These are phyloP conservation scores for Stegana nigrithorax DNA, from an alignment of 2,888 invertebrate species.

Conservation along the genomic window DNA sequence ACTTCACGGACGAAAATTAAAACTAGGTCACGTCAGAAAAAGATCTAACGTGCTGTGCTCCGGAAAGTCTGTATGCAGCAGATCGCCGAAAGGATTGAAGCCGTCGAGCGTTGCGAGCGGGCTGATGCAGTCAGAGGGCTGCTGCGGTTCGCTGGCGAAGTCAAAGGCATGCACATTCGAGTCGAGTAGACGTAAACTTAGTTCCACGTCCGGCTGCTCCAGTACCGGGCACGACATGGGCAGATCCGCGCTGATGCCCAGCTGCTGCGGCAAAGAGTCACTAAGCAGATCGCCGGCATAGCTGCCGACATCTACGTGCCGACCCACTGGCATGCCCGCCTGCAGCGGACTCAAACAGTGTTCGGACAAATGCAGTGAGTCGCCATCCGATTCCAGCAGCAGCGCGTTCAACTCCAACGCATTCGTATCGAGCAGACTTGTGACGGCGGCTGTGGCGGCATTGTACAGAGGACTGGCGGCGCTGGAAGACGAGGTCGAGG, in stretches of 20 bases:
- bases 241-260: slow-evolving; percentile 40
- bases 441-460: slow-evolving; percentile 44
- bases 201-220: slow-evolving; percentile 61
- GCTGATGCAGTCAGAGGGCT: slow-evolving; percentile 61
- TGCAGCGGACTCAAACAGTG: slow-evolving; percentile 60
- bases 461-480: slow-evolving; percentile 6
- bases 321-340: too few relatives aligned
- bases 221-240: slow-evolving; percentile 42
- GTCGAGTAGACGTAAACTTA: slow-evolving; percentile 64
- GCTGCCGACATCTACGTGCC: too few relatives aligned
- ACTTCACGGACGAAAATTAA: too few relatives aligned
- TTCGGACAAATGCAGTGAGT: slow-evolving; percentile 69
- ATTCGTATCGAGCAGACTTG: slow-evolving; percentile 38
- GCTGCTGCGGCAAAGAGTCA: not conserved
- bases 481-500: slow-evolving; percentile 24
- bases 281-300: slow-evolving; percentile 38
- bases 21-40: slow-evolving; percentile 63
- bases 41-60: slow-evolving; percentile 60
- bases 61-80: slow-evolving; percentile 62
- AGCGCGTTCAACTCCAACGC: slow-evolving; percentile 57
- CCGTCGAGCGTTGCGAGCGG: slow-evolving; percentile 61
- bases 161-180: slow-evolving; percentile 63
- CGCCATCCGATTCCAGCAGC: slow-evolving; percentile 72
- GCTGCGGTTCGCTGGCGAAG: slow-evolving; percentile 57
- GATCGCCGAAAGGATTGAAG: slow-evolving; percentile 64